These are phyloP conservation scores for Liposcelis brunnea DNA, from an alignment of 2,888 invertebrate genomes.

Conservation along the genomic window DNA sequence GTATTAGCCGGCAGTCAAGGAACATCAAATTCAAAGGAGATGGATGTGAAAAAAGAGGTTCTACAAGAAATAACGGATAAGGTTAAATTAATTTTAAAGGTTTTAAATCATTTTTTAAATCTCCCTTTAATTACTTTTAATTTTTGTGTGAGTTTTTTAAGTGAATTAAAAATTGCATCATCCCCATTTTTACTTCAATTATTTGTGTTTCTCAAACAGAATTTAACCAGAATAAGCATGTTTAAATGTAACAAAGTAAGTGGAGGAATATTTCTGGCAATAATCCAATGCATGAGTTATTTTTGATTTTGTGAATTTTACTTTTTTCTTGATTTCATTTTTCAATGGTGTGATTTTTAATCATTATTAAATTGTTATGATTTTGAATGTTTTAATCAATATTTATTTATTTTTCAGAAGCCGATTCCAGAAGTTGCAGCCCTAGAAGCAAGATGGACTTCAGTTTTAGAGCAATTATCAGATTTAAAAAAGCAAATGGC, in stretches of 20 bases:
- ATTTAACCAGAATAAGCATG: too few relatives aligned
- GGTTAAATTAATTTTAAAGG: conserved; percentile 7
- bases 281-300: too few relatives aligned
- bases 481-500: neutral
- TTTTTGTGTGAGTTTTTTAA: neutral
- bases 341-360: too few relatives aligned
- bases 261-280: too few relatives aligned
- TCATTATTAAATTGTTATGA: neutral
- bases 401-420: neutral
- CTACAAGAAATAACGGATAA: neutral
- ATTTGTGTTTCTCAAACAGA: too few relatives aligned
- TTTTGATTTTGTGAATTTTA: too few relatives aligned
- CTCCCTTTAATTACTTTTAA: too few relatives aligned
- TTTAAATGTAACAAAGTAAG: too few relatives aligned
- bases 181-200: too few relatives aligned
- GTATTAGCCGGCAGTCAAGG: neutral
- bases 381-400: neutral
- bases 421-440: neutral
- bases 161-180: neutral
- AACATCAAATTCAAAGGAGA: neutral
- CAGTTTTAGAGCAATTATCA: neutral
- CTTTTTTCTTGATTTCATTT: too few relatives aligned
- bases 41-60: neutral
- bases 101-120: conserved; percentile 2
- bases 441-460: neutral